Conservation (phyloP, 2,113 vertebrate species). For the Colossoma macropomum region DNA sequence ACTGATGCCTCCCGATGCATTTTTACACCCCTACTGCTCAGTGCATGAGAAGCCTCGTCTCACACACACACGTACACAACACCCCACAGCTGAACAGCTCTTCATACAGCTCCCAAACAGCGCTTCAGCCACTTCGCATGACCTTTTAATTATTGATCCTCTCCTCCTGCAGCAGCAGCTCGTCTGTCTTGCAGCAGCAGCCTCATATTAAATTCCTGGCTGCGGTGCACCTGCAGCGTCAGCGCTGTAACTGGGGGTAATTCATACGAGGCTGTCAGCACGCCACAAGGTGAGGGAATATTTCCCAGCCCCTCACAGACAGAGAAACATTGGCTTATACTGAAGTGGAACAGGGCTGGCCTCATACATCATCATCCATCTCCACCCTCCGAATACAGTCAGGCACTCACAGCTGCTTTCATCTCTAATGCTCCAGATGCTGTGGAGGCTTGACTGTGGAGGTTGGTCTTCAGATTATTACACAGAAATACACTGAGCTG, state of each 20-base stretch:
- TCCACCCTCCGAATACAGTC: slow-evolving; percentile 43
- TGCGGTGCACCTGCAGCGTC: slow-evolving; percentile 66
- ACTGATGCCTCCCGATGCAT: neutral
- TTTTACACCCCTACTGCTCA: neutral
- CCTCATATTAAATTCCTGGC: slow-evolving; percentile 54
- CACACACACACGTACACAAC: neutral
- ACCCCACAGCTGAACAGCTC: neutral
- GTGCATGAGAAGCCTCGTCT: neutral
- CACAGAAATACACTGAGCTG: neutral
- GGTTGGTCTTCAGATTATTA: slow-evolving; percentile 4
- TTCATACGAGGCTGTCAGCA: slow-evolving; percentile 70
- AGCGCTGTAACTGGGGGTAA: slow-evolving; percentile 63
- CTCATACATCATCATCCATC: slow-evolving; percentile 63
- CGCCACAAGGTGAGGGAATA: slow-evolving; percentile 62
- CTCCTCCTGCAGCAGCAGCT: slow-evolving; percentile 22
- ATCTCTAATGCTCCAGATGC: slow-evolving; percentile 4
- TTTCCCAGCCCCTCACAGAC: slow-evolving; percentile 56
- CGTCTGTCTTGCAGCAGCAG: slow-evolving; percentile 18
- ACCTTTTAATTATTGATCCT: slow-evolving; percentile 77
- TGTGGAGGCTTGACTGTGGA: neutral
- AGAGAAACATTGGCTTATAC: slow-evolving; percentile 59
- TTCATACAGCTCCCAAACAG: slow-evolving; percentile 18
- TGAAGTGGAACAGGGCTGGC: slow-evolving; percentile 44
- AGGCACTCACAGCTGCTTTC: slow-evolving; percentile 4
- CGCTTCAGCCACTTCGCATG: slow-evolving; percentile 48